A percentile compares a stretch with the other conserved stretches of the same genome.
phyloP scores from a whole-genome alignment of 2,113 vertebrate species.

The Pseudorectes ferrugineus region DNA sequence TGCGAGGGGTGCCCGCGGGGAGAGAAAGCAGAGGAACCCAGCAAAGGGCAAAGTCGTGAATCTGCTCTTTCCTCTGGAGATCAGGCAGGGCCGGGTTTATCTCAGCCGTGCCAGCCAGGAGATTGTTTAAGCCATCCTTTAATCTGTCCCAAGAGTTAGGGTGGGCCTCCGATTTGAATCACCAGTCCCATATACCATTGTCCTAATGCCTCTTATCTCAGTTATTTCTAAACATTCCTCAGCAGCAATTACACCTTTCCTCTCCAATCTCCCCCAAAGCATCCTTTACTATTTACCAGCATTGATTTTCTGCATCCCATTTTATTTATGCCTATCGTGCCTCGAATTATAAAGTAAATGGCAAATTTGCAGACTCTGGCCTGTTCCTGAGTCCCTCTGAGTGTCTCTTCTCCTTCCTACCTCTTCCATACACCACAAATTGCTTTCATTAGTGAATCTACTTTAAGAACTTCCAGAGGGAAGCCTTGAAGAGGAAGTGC shows the following conservation, averaged over 20 bases:
- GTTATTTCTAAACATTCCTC: conserved; percentile 28
- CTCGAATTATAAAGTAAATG: conserved; percentile 18
- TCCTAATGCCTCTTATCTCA: conserved; percentile 53
- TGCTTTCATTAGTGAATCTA: not conserved
- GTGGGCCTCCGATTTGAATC: conserved; percentile 9
- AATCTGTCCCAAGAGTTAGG: not conserved
- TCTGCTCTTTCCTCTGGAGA: not conserved
- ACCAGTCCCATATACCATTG: not conserved
- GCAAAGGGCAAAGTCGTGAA: not conserved
- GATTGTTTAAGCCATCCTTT: not conserved
- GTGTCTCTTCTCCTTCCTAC: not conserved
- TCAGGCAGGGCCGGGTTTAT: not conserved
- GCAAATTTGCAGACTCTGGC: not conserved
- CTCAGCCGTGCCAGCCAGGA: not conserved
- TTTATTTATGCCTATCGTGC: conserved; percentile 39
- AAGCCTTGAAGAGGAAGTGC: not conserved
- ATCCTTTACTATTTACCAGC: conserved; percentile 27
- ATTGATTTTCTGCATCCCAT: conserved; percentile 43
- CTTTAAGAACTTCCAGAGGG: not conserved
- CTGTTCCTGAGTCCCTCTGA: not conserved
- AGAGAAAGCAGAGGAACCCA: not conserved
- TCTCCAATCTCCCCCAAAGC: conserved; percentile 29
- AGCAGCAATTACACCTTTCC: conserved; percentile 49
- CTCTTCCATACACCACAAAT: not conserved
- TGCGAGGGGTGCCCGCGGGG: not conserved